Percentiles rank a stretch among this genome's conserved stretches.
Evolutionary conservation across 2,113 vertebrate species (phyloP).

Genomic region (Acanthisitta chloris): DNA sequence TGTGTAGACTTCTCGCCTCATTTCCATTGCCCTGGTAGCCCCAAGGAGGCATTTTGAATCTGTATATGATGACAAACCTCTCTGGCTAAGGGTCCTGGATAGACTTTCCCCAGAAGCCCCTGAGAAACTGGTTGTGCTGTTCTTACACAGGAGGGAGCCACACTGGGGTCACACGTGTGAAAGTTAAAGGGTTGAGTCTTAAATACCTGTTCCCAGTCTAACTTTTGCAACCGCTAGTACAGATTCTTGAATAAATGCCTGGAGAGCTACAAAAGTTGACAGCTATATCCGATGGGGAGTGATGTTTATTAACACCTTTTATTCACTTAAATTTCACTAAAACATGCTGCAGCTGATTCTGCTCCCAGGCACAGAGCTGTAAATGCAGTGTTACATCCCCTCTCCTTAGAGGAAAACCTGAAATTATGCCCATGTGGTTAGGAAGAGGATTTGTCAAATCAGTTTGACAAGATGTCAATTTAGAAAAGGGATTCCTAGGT

Average conservation of each 20-base stretch:
- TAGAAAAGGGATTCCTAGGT: background rate
- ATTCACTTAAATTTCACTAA: background rate
- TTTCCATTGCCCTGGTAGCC: conserved; percentile 14
- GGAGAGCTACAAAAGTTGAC: background rate
- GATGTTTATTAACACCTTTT: background rate
- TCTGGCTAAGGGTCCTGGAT: background rate
- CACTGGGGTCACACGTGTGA: rapidly evolving
- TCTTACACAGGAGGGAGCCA: background rate
- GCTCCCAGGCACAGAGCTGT: background rate
- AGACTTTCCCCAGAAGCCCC: background rate
- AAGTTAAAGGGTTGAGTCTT: background rate
- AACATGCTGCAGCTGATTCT: background rate
- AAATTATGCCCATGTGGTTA: background rate
- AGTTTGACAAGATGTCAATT: background rate
- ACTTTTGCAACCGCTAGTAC: background rate
- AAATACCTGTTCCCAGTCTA: background rate
- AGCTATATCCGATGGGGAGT: background rate
- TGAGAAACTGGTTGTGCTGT: background rate
- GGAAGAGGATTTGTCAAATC: background rate
- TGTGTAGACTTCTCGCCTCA: conserved; percentile 20
- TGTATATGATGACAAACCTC: background rate
- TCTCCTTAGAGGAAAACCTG: background rate
- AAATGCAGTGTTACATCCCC: background rate
- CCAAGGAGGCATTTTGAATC: background rate
- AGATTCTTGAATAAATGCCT: background rate